Evolutionary conservation across 2,113 vertebrate genomes (phyloP).

Genomic region (Sebastes schlegelii): DNA sequence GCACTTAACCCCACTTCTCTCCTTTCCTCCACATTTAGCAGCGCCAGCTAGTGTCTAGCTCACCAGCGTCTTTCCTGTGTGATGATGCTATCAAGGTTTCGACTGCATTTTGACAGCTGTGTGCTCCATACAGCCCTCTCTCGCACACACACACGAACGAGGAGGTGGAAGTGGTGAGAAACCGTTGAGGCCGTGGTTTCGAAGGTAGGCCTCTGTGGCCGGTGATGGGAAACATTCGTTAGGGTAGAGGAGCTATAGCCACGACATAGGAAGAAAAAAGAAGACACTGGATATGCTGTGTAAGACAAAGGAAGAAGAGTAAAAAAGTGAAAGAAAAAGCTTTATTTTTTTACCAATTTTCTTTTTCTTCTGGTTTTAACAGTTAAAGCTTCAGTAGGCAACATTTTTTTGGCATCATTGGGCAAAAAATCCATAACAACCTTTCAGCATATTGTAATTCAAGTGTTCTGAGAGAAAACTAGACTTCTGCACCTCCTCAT

Average conservation of each 20-base stretch:
- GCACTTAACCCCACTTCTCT: slow-evolving; percentile 61
- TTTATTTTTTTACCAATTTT: neutral
- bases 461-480: no score
- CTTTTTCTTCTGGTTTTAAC: neutral
- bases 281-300: neutral
- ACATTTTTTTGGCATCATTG: no score
- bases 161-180: slow-evolving; percentile 93
- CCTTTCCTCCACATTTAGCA: slow-evolving; percentile 67
- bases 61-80: slow-evolving; percentile 78
- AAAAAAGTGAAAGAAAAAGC: slow-evolving; percentile 10
- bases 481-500: no score
- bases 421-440: no score
- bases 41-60: slow-evolving; percentile 57
- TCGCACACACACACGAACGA: slow-evolving; percentile 36
- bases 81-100: slow-evolving; percentile 85
- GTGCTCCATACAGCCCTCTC: slow-evolving; percentile 59
- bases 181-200: slow-evolving; percentile 93
- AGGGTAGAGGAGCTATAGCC: slow-evolving; percentile 57
- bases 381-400: neutral
- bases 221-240: slow-evolving; percentile 94
- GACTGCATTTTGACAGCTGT: slow-evolving; percentile 75
- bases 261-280: slow-evolving; percentile 33
- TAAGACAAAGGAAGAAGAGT: slow-evolving; percentile 6
- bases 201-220: slow-evolving; percentile 91
- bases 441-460: no score